phyloP scores from a whole-genome alignment of 2,113 vertebrate species.

The Turdus rufiventris region DNA sequence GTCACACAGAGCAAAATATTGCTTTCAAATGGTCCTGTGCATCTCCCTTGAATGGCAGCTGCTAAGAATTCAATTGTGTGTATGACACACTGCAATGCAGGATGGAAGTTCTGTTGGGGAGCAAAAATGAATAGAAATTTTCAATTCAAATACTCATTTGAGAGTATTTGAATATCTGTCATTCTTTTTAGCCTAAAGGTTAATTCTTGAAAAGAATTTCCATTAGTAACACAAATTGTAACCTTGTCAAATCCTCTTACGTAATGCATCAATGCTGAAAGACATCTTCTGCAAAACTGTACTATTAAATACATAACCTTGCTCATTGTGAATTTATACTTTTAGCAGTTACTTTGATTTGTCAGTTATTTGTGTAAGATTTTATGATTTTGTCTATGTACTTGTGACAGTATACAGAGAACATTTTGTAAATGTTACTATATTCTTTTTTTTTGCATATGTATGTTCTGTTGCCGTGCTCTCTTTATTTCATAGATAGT shows the following conservation, averaged over 20 bases:
- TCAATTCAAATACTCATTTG: constrained; percentile 72
- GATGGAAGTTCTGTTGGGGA: constrained; percentile 65
- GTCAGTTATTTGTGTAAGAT: constrained; percentile 2
- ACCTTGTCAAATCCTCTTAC: constrained; percentile 76
- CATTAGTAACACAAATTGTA: constrained; percentile 76
- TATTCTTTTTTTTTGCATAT: not conserved
- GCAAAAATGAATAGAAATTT: constrained; percentile 70
- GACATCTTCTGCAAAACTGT: constrained; percentile 23
- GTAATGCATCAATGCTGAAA: constrained; percentile 54
- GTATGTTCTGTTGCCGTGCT: not conserved
- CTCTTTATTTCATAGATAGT: not conserved
- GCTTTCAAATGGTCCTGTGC: constrained; percentile 83
- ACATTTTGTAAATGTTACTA: not conserved
- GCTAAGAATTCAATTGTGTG: constrained; percentile 76
- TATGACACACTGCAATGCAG: constrained; percentile 64
- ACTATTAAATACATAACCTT: constrained; percentile 47
- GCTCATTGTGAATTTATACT: constrained; percentile 24
- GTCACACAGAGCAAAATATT: constrained; percentile 87
- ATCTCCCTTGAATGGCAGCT: constrained; percentile 78
- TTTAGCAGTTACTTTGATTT: constrained; percentile 27
- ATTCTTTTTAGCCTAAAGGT: constrained; percentile 73
- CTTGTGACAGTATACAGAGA: not conserved
- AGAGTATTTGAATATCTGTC: constrained; percentile 76
- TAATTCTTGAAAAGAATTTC: constrained; percentile 78
- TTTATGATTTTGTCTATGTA: not conserved